Evolutionary conservation across 2,888 invertebrate species (phyloP).

Genomic region (Eupeodes luniger): DNA sequence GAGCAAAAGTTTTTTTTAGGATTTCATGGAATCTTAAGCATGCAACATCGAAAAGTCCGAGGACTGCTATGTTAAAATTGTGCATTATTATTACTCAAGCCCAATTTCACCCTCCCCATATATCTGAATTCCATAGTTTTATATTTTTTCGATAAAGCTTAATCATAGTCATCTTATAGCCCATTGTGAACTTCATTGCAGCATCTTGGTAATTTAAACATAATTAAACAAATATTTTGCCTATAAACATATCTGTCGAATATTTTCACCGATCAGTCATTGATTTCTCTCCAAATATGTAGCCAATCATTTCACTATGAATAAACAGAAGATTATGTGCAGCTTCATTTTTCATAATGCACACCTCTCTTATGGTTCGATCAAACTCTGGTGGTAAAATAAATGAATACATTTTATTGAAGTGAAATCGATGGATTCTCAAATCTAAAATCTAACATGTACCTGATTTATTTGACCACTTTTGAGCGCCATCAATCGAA

Average conservation of each 20-base stretch:
- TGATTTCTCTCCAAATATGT: slow-evolving; percentile 41
- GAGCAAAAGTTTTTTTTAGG: too few relatives aligned
- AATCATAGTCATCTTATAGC: too few relatives aligned
- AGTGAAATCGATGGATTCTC: slow-evolving; percentile 66
- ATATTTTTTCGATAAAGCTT: background rate
- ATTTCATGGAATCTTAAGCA: too few relatives aligned
- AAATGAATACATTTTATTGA: slow-evolving; percentile 34
- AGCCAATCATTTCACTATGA: slow-evolving; percentile 27
- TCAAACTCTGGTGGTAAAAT: slow-evolving; percentile 24
- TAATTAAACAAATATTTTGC: background rate
- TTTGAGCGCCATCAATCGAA: slow-evolving; percentile 64
- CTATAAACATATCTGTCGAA: background rate
- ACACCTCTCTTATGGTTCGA: slow-evolving; percentile 39
- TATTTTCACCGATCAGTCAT: slow-evolving; percentile 55
- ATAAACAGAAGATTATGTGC: slow-evolving; percentile 21
- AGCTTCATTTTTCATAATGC: slow-evolving; percentile 46
- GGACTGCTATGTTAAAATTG: too few relatives aligned
- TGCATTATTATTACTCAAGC: too few relatives aligned
- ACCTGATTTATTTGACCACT: slow-evolving; percentile 69
- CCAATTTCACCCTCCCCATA: too few relatives aligned
- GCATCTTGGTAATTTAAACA: background rate
- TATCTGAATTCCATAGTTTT: too few relatives aligned
- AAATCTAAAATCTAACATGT: slow-evolving; percentile 34
- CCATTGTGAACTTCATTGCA: background rate
- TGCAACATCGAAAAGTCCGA: too few relatives aligned